Conservation (phyloP, 2,888 invertebrate genomes). For the Cryptocheilus praepositus region DNA sequence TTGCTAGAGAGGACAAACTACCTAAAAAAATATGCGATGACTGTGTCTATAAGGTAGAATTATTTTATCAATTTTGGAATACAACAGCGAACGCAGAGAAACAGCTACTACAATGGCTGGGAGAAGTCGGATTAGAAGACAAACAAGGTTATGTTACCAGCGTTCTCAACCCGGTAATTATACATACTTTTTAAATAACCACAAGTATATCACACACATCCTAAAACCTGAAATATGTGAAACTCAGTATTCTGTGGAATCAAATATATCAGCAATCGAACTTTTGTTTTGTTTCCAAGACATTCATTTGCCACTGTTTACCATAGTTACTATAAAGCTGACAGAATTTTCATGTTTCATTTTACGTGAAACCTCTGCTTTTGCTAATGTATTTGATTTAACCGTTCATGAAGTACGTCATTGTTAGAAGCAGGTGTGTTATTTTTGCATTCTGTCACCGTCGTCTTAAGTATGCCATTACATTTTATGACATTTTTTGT, state of each 20-base stretch:
- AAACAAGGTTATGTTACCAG: conserved; percentile 69
- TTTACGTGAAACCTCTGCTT: neutral
- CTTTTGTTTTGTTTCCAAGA: conserved; percentile 39
- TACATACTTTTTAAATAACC: conserved; percentile 1
- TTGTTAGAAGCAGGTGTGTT: too few species aligned
- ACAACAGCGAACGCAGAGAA: conserved; percentile 82
- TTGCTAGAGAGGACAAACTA: conserved; percentile 81
- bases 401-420: too few species aligned
- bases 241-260: neutral
- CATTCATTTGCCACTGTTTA: conserved; percentile 51
- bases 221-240: neutral
- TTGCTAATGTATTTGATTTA: too few species aligned
- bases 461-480: neutral
- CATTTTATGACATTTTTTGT: too few species aligned
- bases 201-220: neutral
- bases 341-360: neutral
- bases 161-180: conserved; percentile 65
- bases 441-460: too few species aligned
- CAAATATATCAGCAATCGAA: neutral
- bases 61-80: conserved; percentile 84
- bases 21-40: conserved; percentile 85
- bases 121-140: conserved; percentile 67
- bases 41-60: conserved; percentile 83
- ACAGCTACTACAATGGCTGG: conserved; percentile 76
- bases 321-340: conserved; percentile 45